Evolutionary conservation across 2,113 vertebrate genomes (phyloP).

Genomic region (Climacteris rufus): DNA sequence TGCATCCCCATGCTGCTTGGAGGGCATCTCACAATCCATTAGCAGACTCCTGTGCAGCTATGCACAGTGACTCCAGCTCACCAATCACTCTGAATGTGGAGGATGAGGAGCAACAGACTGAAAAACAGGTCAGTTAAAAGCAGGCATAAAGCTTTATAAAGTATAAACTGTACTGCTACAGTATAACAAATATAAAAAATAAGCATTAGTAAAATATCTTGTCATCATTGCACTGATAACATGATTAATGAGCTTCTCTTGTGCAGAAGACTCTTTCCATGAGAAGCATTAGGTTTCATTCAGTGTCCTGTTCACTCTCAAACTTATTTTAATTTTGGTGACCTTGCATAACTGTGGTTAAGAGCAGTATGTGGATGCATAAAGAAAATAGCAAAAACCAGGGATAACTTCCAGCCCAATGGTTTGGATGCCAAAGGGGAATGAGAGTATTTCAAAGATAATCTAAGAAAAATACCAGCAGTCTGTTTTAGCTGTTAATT

Average conservation of each 20-base stretch:
- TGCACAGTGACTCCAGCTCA: constrained; percentile 67
- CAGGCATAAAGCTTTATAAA: background rate
- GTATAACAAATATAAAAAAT: background rate
- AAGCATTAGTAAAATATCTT: background rate
- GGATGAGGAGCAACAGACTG: constrained; percentile 53
- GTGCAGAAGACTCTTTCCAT: background rate
- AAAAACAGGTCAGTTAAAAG: constrained; percentile 67
- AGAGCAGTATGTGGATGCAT: background rate
- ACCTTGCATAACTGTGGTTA: background rate
- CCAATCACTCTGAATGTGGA: constrained; percentile 57
- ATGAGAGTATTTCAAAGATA: background rate
- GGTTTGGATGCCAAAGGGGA: background rate
- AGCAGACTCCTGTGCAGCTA: constrained; percentile 57
- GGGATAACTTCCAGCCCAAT: background rate
- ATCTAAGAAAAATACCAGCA: background rate
- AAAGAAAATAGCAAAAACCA: background rate
- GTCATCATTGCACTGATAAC: background rate
- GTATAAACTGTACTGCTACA: background rate
- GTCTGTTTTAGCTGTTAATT: background rate
- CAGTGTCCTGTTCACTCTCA: background rate
- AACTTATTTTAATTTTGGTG: background rate
- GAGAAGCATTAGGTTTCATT: background rate
- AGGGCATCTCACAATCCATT: constrained; percentile 61
- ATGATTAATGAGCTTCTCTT: background rate
- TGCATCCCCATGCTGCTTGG: constrained; percentile 61